Evolutionary conservation across 2,797 vertebrate genomes (phyloP), one percentile per base, ranked within the genome.

Genomic region (Gymnothorax reevesii): DNA sequence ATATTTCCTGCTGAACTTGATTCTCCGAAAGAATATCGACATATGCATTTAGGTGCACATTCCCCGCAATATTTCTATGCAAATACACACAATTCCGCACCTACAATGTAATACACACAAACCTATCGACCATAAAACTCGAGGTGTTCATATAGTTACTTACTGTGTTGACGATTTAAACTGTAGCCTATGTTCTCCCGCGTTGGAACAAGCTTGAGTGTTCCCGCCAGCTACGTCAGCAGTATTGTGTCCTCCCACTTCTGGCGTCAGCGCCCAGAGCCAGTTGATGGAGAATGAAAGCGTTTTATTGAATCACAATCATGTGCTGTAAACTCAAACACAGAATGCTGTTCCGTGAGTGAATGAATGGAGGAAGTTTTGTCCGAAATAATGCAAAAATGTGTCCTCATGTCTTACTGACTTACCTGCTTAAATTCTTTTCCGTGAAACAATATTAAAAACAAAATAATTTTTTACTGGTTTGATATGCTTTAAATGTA

Each of bases 191-290:
- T 42, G 59, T 80, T 89, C 92, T 97, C 96, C 95, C 95, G 96
- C 96, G 95, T 94, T 93, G 88, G 88, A 88, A 75, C 89, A 93
- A 92, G 82, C 90, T 91, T 92, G 80, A 87, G 88, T 0, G 79
- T 92, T 95, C 94, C 94, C 95, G 93, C 94, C 93, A 87, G 82
- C 86, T 64, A 92, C 95, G 95, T 95, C 66, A 92, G 89, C 64
- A 83, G 60, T 84, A 88, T 54, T 60, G 85, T 54, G 7, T 0
- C 12, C 62, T 79, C 57, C 4, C 0, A 13, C 2, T 15, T 60
- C 71, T 73, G 49, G 52, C 10, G 49, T 80, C 52, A 54, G 52
- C 13, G 17, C 13, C 42, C 49, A 54, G 49, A 2, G n/a, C 3
- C 6, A 52, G 22, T 15, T 49, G 33, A 42, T 5, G 17, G 42